phyloP scores from a whole-genome alignment of 2,888 invertebrate genomes.

The Ferdinandea cuprea region DNA sequence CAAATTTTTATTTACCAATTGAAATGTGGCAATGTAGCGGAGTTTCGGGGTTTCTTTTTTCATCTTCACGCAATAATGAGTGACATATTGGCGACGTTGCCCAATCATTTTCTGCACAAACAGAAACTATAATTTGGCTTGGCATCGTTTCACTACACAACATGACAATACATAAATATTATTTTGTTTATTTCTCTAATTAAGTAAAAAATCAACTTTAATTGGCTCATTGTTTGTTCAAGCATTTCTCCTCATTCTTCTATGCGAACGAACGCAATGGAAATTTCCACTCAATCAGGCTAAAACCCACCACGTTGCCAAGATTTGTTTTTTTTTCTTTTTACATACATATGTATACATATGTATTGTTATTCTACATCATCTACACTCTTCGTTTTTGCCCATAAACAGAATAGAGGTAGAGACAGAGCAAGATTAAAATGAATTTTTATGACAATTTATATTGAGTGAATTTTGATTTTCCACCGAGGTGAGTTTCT shows the following conservation, averaged over 20 bases:
- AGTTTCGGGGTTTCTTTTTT: constrained; percentile 2
- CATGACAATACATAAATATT: too few relatives aligned
- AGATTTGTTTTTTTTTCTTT: neutral
- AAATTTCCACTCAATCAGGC: constrained; percentile 17
- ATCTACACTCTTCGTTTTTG: too few relatives aligned
- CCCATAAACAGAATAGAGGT: too few relatives aligned
- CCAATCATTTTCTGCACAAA: neutral
- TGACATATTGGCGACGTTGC: neutral
- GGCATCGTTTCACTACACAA: too few relatives aligned
- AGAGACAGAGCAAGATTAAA: too few relatives aligned
- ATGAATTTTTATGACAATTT: too few relatives aligned
- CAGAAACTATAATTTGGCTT: too few relatives aligned
- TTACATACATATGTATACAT: neutral
- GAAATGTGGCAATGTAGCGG: constrained; percentile 20
- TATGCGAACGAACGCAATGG: neutral
- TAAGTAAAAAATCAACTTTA: neutral
- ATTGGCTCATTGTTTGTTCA: too few relatives aligned
- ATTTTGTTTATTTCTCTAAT: neutral
- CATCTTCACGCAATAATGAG: constrained; percentile 3
- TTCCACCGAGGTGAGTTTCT: too few relatives aligned
- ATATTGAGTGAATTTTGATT: neutral
- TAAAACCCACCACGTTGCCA: constrained; percentile 15
- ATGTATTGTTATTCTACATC: too few relatives aligned
- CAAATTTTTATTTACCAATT: constrained; percentile 4
- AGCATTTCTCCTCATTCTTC: neutral